Evolutionary conservation across 2,113 vertebrate species (phyloP).

Genomic region (Oreochromis tanganicae): DNA sequence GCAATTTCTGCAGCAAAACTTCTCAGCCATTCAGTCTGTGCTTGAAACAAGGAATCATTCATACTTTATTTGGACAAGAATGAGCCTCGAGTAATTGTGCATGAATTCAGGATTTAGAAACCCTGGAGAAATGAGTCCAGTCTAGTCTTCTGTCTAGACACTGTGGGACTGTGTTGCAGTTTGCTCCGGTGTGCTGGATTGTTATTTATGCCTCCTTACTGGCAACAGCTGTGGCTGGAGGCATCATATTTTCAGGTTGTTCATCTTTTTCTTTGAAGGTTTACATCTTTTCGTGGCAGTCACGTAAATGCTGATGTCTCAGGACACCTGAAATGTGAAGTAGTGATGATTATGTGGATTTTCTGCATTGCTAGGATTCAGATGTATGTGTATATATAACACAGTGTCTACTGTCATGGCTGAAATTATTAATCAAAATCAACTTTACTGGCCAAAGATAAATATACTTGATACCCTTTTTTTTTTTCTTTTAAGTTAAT

Average conservation of each 20-base stretch:
- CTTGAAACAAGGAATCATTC: conserved; percentile 47
- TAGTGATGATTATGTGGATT: background rate
- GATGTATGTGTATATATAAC: background rate
- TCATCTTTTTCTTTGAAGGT: background rate
- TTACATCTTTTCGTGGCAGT: background rate
- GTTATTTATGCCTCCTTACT: background rate
- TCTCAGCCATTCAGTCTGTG: conserved; percentile 12
- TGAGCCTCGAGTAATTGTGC: conserved; percentile 46
- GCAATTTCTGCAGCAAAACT: conserved; percentile 2
- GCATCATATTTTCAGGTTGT: background rate
- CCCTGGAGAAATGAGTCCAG: conserved; percentile 44
- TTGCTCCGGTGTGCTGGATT: background rate
- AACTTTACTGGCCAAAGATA: background rate
- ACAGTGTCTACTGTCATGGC: background rate
- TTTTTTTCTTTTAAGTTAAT: background rate
- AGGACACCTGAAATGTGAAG: background rate
- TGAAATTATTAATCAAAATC: background rate
- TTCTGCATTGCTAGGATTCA: background rate
- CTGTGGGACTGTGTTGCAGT: conserved; percentile 18
- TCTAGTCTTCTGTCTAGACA: conserved; percentile 67
- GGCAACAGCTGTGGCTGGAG: background rate
- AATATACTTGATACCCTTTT: background rate
- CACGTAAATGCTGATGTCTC: background rate
- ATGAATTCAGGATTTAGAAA: conserved; percentile 58
- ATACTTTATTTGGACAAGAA: conserved; percentile 37